Percentiles rank a stretch among this genome's conserved stretches.
Evolutionary conservation across 1,140 invertebrate genomes (phyloP).

Genomic region (Zaprionus capensis): DNA sequence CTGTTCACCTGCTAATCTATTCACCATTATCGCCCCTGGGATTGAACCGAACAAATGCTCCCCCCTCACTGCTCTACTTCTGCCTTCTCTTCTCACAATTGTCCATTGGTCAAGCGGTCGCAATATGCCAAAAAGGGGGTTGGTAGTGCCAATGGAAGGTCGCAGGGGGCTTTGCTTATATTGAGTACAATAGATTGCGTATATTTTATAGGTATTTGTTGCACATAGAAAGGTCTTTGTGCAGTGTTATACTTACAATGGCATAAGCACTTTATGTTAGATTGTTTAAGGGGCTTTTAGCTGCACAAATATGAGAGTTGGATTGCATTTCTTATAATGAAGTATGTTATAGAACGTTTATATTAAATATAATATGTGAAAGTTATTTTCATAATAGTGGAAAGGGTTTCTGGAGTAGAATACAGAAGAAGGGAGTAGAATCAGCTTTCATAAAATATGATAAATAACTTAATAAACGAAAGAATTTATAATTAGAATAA

Average conservation of each 20-base stretch:
- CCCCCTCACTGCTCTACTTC: not conserved
- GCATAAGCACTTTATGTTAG: too few species aligned
- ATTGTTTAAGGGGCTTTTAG: not conserved
- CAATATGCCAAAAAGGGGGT: not conserved
- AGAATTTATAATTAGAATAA: too few species aligned
- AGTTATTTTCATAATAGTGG: too few species aligned
- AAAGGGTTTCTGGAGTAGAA: too few species aligned
- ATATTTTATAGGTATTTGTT: not conserved
- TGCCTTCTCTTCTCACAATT: not conserved
- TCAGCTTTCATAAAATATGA: too few species aligned
- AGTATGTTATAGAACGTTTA: not conserved
- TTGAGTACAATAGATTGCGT: not conserved
- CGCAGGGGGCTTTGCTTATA: not conserved
- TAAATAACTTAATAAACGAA: too few species aligned
- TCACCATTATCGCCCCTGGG: slow-evolving; percentile 32
- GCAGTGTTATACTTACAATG: not conserved
- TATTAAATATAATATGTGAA: too few species aligned
- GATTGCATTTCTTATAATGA: not conserved
- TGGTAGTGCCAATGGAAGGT: not conserved
- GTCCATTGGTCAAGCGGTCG: slow-evolving; percentile 1
- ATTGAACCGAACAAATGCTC: not conserved
- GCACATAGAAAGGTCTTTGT: not conserved
- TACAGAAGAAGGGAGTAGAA: too few species aligned
- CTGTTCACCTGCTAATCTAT: slow-evolving; percentile 74
- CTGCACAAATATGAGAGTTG: not conserved